These are phyloP conservation scores for Tenthredo amoena DNA, from an alignment of 2,888 invertebrate genomes.

Conservation along the genomic window DNA sequence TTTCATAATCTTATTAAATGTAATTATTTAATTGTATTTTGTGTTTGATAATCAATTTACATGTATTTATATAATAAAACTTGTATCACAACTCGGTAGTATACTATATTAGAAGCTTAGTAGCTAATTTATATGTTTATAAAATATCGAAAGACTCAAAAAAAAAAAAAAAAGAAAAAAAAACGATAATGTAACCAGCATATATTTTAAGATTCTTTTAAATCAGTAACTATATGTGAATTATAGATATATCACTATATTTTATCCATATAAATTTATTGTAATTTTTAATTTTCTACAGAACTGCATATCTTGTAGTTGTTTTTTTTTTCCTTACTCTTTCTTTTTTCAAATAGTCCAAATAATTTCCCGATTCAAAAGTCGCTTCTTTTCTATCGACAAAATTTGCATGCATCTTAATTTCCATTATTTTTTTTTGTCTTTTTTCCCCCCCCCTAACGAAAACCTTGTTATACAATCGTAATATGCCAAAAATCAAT, in stretches of 20 bases:
- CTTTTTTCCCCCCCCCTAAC: too few relatives aligned
- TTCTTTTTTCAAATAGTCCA: not conserved
- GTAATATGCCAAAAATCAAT: not conserved
- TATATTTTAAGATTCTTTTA: constrained; percentile 14
- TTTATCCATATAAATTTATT: not conserved
- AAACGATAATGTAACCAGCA: constrained; percentile 4
- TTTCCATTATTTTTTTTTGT: not conserved
- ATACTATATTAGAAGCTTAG: constrained; percentile 16
- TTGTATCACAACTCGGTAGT: constrained; percentile 19
- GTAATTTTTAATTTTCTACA: not conserved
- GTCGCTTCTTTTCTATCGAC: not conserved
- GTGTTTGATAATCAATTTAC: constrained; percentile 30
- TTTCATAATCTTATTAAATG: not conserved
- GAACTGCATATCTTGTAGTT: not conserved
- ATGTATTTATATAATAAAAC: constrained; percentile 24
- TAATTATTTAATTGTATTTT: constrained; percentile 36
- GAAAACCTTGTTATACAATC: not conserved
- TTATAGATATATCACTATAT: not conserved
- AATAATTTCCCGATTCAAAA: not conserved
- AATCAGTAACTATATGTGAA: not conserved
- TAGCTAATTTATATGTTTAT: constrained; percentile 24
- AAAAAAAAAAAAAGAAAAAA: not conserved
- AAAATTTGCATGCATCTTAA: not conserved
- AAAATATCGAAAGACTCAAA: constrained; percentile 23
- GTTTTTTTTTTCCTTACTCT: not conserved